Evolutionary conservation across 2,888 invertebrate genomes (phyloP).

Genomic region (Tenodera sinensis): DNA sequence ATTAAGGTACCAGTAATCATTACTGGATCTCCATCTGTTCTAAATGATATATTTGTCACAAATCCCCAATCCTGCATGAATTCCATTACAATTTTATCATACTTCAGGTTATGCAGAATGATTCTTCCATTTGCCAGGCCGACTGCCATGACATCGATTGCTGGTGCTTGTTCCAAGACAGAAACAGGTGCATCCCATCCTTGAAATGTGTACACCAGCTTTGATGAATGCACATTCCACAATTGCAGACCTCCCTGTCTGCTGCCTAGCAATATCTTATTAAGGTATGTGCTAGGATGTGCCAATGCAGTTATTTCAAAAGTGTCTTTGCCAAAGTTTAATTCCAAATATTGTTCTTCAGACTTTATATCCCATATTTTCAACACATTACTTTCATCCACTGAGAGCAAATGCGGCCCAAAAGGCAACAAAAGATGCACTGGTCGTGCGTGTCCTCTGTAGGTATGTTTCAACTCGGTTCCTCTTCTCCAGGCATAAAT

Average conservation of each 20-base stretch:
- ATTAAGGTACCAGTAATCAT: constrained; percentile 78
- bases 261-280: constrained; percentile 81
- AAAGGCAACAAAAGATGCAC: constrained; percentile 79
- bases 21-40: constrained; percentile 79
- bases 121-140: constrained; percentile 81
- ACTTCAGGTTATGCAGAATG: constrained; percentile 81
- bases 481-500: constrained; percentile 88
- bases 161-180: constrained; percentile 83
- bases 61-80: constrained; percentile 91
- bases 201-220: constrained; percentile 71
- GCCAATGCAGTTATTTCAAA: constrained; percentile 79
- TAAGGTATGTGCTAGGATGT: constrained; percentile 92
- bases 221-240: constrained; percentile 82
- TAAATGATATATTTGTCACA: constrained; percentile 79
- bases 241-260: constrained; percentile 79
- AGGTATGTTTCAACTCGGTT: constrained; percentile 76
- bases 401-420: constrained; percentile 77
- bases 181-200: constrained; percentile 69
- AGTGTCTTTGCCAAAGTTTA: constrained; percentile 61
- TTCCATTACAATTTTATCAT: constrained; percentile 75
- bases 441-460: constrained; percentile 68
- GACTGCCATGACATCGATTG: constrained; percentile 85
- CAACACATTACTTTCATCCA: constrained; percentile 73
- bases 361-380: constrained; percentile 82
- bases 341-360: constrained; percentile 64